Evolutionary conservation across 1,140 invertebrate species (phyloP).

Genomic region (Eumeta japonica): DNA sequence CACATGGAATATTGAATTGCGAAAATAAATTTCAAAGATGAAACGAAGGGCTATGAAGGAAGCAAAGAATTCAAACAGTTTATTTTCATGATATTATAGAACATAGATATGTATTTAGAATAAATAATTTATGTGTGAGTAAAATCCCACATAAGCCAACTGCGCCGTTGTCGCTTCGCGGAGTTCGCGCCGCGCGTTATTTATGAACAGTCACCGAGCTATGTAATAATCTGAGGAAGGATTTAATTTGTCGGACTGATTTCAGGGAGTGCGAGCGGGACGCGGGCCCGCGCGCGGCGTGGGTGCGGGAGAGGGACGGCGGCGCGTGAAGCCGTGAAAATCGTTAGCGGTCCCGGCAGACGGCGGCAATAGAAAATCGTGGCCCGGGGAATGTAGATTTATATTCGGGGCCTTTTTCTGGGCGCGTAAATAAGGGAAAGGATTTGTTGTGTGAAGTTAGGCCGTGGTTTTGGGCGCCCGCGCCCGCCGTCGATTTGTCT

Average conservation of each 20-base stretch:
- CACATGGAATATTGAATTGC: no score
- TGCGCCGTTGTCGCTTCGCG: no score
- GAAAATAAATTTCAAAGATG: no score
- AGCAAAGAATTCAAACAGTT: no score
- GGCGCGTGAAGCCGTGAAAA: slow-evolving; percentile 11
- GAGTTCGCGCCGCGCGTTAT: slow-evolving; percentile 47
- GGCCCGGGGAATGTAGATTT: slow-evolving; percentile 23
- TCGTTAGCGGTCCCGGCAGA: slow-evolving; percentile 38
- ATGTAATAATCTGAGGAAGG: slow-evolving; percentile 67
- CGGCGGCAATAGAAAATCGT: slow-evolving; percentile 31
- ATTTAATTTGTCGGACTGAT: slow-evolving; percentile 68
- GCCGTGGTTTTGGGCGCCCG: no score
- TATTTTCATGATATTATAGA: no score
- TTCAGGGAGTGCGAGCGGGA: slow-evolving; percentile 44
- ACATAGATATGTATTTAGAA: no score
- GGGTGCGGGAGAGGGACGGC: slow-evolving; percentile 13
- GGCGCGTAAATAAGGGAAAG: slow-evolving; percentile 24
- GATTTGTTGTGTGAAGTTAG: no score
- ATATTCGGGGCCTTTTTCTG: slow-evolving; percentile 26
- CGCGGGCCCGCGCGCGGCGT: background rate
- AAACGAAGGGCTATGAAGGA: no score
- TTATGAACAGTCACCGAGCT: slow-evolving; percentile 66
- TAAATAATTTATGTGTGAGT: no score
- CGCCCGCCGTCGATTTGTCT: no score
- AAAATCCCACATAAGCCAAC: no score